Percentiles rank a stretch among this genome's conserved stretches.
Evolutionary conservation across 2,113 vertebrate species (phyloP).

Genomic region (Butorides virescens): DNA sequence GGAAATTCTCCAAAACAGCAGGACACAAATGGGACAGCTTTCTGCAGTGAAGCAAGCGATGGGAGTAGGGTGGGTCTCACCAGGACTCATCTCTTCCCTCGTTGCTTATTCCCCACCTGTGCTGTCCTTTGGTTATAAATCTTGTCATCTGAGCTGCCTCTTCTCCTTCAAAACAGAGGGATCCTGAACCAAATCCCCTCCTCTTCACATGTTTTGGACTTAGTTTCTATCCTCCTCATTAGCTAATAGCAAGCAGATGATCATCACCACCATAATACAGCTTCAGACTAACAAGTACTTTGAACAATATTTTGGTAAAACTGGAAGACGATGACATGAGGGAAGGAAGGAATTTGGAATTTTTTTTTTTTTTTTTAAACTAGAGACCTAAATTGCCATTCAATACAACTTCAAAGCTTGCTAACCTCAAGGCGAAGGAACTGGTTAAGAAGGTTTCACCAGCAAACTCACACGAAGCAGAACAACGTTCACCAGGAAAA

Average conservation of each 20-base stretch:
- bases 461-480: neutral
- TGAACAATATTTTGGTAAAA: neutral
- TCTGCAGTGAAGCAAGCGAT: neutral
- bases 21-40: too few relatives aligned
- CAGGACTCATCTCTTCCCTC: neutral
- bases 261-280: fast-evolving
- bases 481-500: neutral
- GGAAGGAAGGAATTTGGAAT: neutral
- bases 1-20: fast-evolving
- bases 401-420: neutral
- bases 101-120: fast-evolving
- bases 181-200: neutral
- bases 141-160: neutral
- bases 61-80: neutral
- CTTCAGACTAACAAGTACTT: fast-evolving
- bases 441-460: neutral
- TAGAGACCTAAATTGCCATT: neutral
- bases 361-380: neutral
- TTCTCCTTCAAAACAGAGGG: neutral
- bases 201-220: neutral
- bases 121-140: fast-evolving
- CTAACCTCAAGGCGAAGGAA: neutral
- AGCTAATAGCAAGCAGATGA: neutral
- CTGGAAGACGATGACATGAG: fast-evolving
- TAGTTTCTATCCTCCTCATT: neutral